Evolutionary conservation across 2,113 vertebrate species (phyloP).

Genomic region (Melanostigma gelatinosum): DNA sequence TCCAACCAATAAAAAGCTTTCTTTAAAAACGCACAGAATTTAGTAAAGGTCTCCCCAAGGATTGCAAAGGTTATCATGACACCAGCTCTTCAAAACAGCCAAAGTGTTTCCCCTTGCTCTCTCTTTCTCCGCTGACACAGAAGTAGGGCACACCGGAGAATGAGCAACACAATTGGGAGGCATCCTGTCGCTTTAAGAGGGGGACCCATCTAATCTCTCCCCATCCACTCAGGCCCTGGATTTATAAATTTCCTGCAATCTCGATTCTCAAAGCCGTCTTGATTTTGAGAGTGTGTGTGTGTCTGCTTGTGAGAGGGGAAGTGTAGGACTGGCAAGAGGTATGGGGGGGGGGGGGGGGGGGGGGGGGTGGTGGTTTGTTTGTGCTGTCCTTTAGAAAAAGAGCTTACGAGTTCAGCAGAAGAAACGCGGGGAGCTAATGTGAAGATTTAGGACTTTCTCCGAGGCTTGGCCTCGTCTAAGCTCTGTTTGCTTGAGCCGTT

Average conservation of each 20-base stretch:
- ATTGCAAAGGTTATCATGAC: slow-evolving; percentile 61
- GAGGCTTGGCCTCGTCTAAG: slow-evolving; percentile 93
- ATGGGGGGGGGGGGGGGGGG: not conserved
- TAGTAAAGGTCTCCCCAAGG: slow-evolving; percentile 29
- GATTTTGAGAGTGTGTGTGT: slow-evolving; percentile 81
- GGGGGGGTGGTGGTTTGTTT: slow-evolving; percentile 87
- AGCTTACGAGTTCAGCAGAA: slow-evolving; percentile 94
- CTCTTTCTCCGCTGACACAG: slow-evolving; percentile 72
- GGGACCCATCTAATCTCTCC: slow-evolving; percentile 87
- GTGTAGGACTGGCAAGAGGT: slow-evolving; percentile 81
- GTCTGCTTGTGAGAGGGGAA: slow-evolving; percentile 67
- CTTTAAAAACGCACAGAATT: slow-evolving; percentile 27
- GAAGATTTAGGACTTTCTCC: slow-evolving; percentile 97
- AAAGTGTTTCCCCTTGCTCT: slow-evolving; percentile 61
- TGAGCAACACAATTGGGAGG: slow-evolving; percentile 74
- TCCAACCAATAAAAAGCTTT: slow-evolving; percentile 20
- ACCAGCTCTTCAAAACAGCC: slow-evolving; percentile 45
- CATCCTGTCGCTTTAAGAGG: slow-evolving; percentile 87
- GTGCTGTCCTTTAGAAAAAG: slow-evolving; percentile 96
- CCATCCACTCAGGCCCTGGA: slow-evolving; percentile 86
- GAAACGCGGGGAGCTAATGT: slow-evolving; percentile 95
- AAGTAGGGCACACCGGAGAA: slow-evolving; percentile 81
- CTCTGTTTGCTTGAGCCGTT: slow-evolving; percentile 93
- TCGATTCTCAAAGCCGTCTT: slow-evolving; percentile 89
- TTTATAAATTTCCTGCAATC: slow-evolving; percentile 88